These are phyloP conservation scores for Dynastes tityus DNA, from an alignment of 2,888 invertebrate genomes.

Conservation along the genomic window DNA sequence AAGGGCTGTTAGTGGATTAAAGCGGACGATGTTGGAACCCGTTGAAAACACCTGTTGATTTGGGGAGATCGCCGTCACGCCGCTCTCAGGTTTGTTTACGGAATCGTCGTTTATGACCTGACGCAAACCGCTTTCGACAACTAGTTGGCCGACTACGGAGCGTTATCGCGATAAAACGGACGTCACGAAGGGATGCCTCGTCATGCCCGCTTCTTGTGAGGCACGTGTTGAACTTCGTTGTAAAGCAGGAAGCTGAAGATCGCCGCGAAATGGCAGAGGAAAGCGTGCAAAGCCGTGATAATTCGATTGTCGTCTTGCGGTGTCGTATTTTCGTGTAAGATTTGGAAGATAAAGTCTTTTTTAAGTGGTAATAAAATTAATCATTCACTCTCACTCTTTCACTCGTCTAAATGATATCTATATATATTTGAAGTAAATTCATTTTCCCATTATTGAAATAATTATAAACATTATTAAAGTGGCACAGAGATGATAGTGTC, in stretches of 20 bases:
- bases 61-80: not conserved
- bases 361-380: not conserved
- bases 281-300: not conserved
- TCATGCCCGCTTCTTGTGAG: not conserved
- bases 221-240: slow-evolving; percentile 2
- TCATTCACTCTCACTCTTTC: not conserved
- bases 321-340: not conserved
- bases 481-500: no score
- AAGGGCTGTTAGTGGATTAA: slow-evolving; percentile 20
- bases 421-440: no score
- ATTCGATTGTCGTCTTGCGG: not conserved
- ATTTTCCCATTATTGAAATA: no score
- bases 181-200: slow-evolving; percentile 1
- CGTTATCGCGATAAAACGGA: not conserved
- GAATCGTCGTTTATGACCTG: slow-evolving; percentile 30
- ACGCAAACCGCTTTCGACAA: slow-evolving; percentile 13
- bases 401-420: no score
- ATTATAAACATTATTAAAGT: no score
- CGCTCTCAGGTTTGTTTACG: slow-evolving; percentile 24
- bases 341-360: not conserved
- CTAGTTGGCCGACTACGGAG: not conserved
- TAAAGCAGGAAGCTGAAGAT: not conserved
- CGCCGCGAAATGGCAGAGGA: not conserved
- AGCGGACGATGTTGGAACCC: not conserved
- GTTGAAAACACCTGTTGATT: slow-evolving; percentile 33